A percentile compares a stretch with the other conserved stretches of the same genome.
phyloP scores from a whole-genome alignment of 2,113 vertebrate species.

The Bettongia penicillata region DNA sequence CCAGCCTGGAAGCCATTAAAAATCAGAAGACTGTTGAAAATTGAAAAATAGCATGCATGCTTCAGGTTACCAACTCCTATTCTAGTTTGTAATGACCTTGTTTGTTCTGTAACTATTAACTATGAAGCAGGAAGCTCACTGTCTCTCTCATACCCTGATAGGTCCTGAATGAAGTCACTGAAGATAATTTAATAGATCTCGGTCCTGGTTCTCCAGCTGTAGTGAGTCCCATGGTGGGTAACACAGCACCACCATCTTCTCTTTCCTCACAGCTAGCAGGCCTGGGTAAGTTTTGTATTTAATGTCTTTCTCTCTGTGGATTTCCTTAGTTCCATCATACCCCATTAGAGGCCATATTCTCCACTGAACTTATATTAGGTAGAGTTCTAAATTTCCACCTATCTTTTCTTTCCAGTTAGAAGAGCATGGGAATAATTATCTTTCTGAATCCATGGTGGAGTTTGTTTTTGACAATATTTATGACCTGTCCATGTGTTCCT shows the following conservation, averaged over 20 bases:
- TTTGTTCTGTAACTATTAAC: background rate
- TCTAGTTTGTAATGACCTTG: background rate
- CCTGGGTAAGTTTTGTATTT: constrained; percentile 87
- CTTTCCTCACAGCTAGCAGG: constrained; percentile 94
- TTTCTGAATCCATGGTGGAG: background rate
- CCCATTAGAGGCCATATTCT: background rate
- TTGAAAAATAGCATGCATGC: background rate
- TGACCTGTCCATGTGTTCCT: background rate
- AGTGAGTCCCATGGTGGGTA: constrained; percentile 92
- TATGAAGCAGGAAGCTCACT: background rate
- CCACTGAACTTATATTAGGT: background rate
- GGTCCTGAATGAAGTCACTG: constrained; percentile 95
- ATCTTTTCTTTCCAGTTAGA: background rate
- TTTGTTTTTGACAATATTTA: background rate
- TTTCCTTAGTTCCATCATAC: background rate
- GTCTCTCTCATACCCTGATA: constrained; percentile 68
- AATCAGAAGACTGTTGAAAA: background rate
- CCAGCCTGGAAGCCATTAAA: background rate
- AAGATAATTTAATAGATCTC: constrained; percentile 98
- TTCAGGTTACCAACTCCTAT: background rate
- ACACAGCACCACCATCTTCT: constrained; percentile 85
- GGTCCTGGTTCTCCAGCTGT: constrained; percentile 98
- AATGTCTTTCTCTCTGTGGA: background rate
- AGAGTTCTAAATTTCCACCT: background rate
- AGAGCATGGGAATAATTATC: background rate